Base-by-base conservation (phyloP, 2,888 invertebrate species). In the Taphrorychus bicolor region DNA sequence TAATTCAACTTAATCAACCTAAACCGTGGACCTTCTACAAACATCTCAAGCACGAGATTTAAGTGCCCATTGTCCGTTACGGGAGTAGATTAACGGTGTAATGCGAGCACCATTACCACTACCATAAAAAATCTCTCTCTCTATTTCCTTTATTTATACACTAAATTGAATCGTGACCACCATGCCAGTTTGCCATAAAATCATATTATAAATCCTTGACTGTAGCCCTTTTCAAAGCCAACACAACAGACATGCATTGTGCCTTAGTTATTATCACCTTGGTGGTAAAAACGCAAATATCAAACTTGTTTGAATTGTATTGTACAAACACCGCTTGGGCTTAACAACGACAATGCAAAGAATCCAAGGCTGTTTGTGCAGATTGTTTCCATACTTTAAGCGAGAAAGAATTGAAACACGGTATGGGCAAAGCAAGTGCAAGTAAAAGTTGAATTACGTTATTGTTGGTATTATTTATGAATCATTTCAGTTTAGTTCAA, bases 391-490 rank as follows among this genome's bases (percentile, higher is more conserved):
- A 45, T 45, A 45, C 14, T 45, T 45, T 16, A 45, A 45, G 32
- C 11, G 32, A 45, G 17, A 45, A 45, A 19, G 19, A 17, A 17
- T 18, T 32, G 11, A 41, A 7, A 56, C 41, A 56, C 56, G 41
- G 41, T 32, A 5, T 41, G 56, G 19, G 56, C n/a, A 56, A 19
- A 19, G 41, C 41, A 56, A 51, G 51, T 54, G 32, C 7, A 24
- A 9, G 48, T 24, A 52, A 52, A 52, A 52, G 52, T 52, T 51
- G 9, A 17, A 45, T 45, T 45, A 45, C 45, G 9, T 32, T 32
- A 32, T 32, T 32, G 32, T 32, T 32, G n/a, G n/a, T 32, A 32
- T 32, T 32, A 32, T 32, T 7, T 32, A 32, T 32, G 32, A 32
- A 32, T 32, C 32, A 32, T 11, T 11, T 32, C 9, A 11, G 3